These are phyloP conservation scores for Okamejei kenojei DNA, from an alignment of 2,797 vertebrate genomes.

Conservation along the genomic window DNA sequence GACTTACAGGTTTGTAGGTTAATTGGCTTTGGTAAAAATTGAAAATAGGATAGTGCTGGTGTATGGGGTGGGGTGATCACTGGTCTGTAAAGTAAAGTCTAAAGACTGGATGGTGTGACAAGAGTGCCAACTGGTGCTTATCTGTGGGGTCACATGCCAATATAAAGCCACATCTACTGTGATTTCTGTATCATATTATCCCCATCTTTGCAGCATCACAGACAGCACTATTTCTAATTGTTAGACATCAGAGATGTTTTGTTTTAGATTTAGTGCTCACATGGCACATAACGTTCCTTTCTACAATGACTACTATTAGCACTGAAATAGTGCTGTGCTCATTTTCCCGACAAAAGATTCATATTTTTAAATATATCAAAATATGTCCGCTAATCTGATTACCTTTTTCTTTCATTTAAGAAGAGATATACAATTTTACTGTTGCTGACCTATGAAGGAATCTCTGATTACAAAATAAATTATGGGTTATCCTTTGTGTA, in stretches of 20 bases:
- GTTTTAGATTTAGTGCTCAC: not conserved
- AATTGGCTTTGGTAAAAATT: too few species aligned
- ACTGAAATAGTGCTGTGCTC: not conserved
- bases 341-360: not conserved
- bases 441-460: not conserved
- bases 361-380: not conserved
- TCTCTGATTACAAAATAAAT: constrained; percentile 36
- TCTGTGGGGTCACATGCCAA: not conserved
- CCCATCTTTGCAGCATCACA: not conserved
- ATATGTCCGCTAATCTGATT: not conserved
- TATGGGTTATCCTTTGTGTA: not conserved
- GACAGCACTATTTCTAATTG: not conserved
- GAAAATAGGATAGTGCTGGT: too few species aligned
- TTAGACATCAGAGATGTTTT: not conserved
- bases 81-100: too few species aligned
- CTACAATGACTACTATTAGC: not conserved
- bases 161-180: not conserved
- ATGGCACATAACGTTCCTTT: not conserved
- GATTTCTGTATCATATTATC: not conserved
- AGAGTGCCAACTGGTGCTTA: not conserved
- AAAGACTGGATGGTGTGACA: not conserved
- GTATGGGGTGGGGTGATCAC: too few species aligned
- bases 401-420: not conserved
- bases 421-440: not conserved
- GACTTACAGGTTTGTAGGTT: too few species aligned